phyloP scores from a whole-genome alignment of 2,888 invertebrate species.

The Arrhopalites spinosus region DNA sequence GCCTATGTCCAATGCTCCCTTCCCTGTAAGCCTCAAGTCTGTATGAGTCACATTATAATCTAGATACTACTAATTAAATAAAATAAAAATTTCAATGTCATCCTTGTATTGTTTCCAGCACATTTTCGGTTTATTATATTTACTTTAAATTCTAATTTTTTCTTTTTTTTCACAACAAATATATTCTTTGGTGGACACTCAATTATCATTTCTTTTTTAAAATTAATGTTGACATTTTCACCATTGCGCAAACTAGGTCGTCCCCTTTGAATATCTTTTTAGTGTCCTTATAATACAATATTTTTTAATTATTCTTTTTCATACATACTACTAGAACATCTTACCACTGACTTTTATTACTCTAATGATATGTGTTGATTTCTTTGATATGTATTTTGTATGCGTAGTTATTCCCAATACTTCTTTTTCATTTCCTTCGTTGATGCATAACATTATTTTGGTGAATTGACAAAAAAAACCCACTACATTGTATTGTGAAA shows the following conservation, averaged over 20 bases:
- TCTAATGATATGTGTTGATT: conserved; percentile 8
- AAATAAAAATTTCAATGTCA: no score
- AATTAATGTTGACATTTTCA: background rate
- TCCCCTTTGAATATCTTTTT: background rate
- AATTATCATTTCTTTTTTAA: background rate
- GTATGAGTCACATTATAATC: no score
- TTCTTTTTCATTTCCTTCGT: background rate
- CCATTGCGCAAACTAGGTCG: background rate
- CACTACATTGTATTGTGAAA: background rate
- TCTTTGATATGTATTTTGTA: conserved; percentile 6
- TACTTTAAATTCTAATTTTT: background rate
- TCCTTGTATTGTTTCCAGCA: no score
- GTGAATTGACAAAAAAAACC: background rate
- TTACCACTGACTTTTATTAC: background rate
- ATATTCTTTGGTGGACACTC: background rate
- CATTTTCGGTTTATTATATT: no score
- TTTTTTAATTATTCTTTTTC: background rate
- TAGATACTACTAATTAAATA: no score
- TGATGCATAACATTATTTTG: background rate
- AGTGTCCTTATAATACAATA: background rate
- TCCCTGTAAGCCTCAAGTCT: no score
- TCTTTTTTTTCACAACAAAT: background rate
- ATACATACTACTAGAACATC: background rate
- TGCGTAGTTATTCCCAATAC: background rate
- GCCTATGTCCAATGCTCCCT: no score